These are phyloP conservation scores for Orestias chungarensis DNA, from an alignment of 2,797 vertebrate species.

Conservation along the genomic window DNA sequence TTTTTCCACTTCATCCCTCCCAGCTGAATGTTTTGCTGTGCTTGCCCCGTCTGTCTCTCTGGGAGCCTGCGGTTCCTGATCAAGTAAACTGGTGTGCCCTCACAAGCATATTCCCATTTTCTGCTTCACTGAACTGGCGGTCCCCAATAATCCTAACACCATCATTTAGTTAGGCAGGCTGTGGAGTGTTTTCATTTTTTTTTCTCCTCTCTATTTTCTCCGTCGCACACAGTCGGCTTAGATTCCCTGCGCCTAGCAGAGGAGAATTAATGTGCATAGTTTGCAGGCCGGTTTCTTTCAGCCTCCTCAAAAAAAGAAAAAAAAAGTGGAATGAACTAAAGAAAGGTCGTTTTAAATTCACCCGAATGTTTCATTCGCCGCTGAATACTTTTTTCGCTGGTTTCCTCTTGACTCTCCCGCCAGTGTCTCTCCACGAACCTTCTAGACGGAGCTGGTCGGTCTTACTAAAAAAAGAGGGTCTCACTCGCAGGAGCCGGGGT, in stretches of 20 bases:
- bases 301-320: slow-evolving; percentile 48
- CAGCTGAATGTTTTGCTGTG: slow-evolving; percentile 58
- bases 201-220: slow-evolving; percentile 49
- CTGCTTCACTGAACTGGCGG: slow-evolving; percentile 82
- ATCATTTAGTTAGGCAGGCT: slow-evolving; percentile 80
- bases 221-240: slow-evolving; percentile 62
- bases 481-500: slow-evolving; percentile 46
- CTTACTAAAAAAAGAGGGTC: slow-evolving; percentile 46
- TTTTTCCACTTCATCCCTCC: background rate
- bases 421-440: slow-evolving; percentile 11
- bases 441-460: slow-evolving; percentile 31
- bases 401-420: slow-evolving; percentile 39
- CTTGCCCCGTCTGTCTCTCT: slow-evolving; percentile 54
- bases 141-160: slow-evolving; percentile 83
- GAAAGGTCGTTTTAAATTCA: slow-evolving; percentile 60
- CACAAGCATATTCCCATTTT: slow-evolving; percentile 83
- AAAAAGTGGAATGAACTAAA: slow-evolving; percentile 34
- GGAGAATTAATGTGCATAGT: slow-evolving; percentile 68
- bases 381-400: slow-evolving; percentile 30
- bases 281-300: slow-evolving; percentile 46
- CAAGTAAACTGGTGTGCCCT: slow-evolving; percentile 73
- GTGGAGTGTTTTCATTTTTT: slow-evolving; percentile 60
- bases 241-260: slow-evolving; percentile 65
- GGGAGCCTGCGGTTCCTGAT: slow-evolving; percentile 64
- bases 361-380: slow-evolving; percentile 5